Percentiles rank a stretch among this genome's conserved stretches.
Conservation (phyloP, 2,113 vertebrate species). For the Mobula hypostoma region DNA sequence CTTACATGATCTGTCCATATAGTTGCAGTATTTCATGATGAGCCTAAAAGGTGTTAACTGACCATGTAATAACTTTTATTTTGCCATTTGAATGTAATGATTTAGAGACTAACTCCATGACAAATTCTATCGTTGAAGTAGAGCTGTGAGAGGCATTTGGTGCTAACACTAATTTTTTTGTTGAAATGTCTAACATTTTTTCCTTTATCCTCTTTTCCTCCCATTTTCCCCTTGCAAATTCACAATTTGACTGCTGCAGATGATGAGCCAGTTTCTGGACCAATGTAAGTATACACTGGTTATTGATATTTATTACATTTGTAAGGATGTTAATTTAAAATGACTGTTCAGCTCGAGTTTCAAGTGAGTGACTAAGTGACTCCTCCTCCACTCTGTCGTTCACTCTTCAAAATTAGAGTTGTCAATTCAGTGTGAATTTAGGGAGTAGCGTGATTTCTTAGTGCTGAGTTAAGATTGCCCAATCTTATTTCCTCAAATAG, state of each 20-base stretch:
- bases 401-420: neutral
- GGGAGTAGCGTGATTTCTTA: neutral
- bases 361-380: neutral
- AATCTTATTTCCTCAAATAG: neutral
- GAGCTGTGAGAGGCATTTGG: neutral
- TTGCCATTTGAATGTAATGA: slow-evolving; percentile 36
- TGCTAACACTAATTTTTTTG: neutral
- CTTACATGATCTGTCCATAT: slow-evolving; percentile 66
- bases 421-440: neutral
- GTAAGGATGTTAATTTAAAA: neutral
- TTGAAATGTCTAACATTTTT: slow-evolving; percentile 9
- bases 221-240: slow-evolving; percentile 43
- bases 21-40: slow-evolving; percentile 74
- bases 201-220: slow-evolving; percentile 50
- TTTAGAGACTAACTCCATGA: slow-evolving; percentile 36
- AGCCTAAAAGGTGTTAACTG: slow-evolving; percentile 68
- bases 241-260: slow-evolving; percentile 56
- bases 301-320: neutral
- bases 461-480: neutral
- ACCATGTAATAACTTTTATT: slow-evolving; percentile 42
- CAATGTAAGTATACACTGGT: slow-evolving; percentile 77
- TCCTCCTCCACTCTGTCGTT: neutral
- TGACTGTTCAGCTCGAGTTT: neutral
- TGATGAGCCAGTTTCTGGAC: slow-evolving; percentile 84
- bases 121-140: neutral